Conservation (phyloP, 1,140 invertebrate species). For the Aphis gossypii region DNA sequence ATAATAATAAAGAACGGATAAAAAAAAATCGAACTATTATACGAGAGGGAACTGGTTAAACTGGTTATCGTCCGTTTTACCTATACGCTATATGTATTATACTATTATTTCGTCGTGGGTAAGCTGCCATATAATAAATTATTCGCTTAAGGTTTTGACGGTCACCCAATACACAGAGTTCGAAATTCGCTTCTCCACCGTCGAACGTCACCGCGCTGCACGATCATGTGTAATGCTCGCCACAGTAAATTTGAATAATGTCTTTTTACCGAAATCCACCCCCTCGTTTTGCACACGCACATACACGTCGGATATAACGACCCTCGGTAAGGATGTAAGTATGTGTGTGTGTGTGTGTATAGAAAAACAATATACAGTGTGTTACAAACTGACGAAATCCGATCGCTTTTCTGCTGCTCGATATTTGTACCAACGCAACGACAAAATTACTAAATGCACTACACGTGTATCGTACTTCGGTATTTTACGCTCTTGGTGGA, state of each 20-base stretch:
- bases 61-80: conserved; percentile 27
- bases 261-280: conserved; percentile 52
- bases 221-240: neutral
- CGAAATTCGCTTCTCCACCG: neutral
- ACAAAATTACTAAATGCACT: neutral
- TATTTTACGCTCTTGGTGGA: neutral
- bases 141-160: conserved; percentile 1
- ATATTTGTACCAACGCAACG: neutral
- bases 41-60: conserved; percentile 49
- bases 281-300: conserved; percentile 32
- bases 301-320: neutral
- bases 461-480: neutral
- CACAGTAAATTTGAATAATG: conserved; percentile 39
- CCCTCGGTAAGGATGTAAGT: conserved; percentile 3
- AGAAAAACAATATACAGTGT: conserved; percentile 33
- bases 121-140: neutral
- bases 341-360: neutral
- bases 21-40: conserved; percentile 4
- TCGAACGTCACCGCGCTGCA: neutral
- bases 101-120: neutral
- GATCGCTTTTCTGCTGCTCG: neutral
- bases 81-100: neutral
- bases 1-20: neutral
- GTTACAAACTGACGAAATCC: neutral
- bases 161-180: neutral